phyloP scores from a whole-genome alignment of 2,888 invertebrate species.

The Ochropacha duplaris region DNA sequence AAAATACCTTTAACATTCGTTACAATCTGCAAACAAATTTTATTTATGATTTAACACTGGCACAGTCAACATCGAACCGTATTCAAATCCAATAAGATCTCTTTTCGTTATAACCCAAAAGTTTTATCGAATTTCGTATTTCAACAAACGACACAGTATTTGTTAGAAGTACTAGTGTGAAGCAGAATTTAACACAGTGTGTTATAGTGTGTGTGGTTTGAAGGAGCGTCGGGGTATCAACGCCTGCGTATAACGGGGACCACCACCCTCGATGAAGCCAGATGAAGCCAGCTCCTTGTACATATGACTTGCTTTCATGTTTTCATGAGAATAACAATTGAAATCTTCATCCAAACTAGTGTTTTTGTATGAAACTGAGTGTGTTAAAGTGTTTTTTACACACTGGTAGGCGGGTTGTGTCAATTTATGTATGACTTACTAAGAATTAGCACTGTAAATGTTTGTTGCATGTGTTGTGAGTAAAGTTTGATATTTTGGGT shows the following conservation, averaged over 20 bases:
- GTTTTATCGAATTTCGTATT: background rate
- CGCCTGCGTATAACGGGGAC: conserved; percentile 26
- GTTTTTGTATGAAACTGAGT: conserved; percentile 18
- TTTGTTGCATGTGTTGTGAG: background rate
- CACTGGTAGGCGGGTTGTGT: background rate
- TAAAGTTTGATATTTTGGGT: background rate
- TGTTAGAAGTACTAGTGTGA: conserved; percentile 16
- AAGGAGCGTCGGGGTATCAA: conserved; percentile 13
- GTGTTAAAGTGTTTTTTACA: background rate
- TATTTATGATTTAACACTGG: background rate
- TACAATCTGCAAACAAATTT: background rate
- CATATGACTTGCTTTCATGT: conserved; percentile 15
- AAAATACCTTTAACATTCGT: background rate
- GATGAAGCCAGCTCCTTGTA: conserved; percentile 22
- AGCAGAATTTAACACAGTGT: conserved; percentile 19
- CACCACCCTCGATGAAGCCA: conserved; percentile 17
- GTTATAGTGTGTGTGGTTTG: conserved; percentile 13
- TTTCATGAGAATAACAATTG: conserved; percentile 8
- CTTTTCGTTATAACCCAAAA: background rate
- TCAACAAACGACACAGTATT: conserved; percentile 18
- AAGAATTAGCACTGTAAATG: background rate
- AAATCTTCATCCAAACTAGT: conserved; percentile 18
- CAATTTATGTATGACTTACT: background rate
- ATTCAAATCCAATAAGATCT: background rate
- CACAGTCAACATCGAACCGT: background rate